Conservation (phyloP, 2,113 vertebrate species). For the Peromyscus maniculatus region DNA sequence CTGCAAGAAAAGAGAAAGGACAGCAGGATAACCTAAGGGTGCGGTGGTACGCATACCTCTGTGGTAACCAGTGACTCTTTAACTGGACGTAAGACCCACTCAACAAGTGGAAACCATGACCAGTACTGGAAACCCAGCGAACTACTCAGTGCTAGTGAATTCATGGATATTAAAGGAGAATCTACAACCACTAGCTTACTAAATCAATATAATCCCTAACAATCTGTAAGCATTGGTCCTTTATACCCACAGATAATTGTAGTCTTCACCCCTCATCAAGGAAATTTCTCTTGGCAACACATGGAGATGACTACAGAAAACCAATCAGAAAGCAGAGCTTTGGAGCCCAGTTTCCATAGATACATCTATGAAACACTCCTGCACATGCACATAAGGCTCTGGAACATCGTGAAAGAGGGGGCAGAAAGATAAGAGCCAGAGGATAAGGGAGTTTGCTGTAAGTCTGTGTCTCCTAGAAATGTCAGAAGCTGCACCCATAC, state of each 20-base stretch:
- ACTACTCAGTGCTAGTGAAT: background rate
- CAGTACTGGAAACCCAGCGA: background rate
- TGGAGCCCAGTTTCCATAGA: background rate
- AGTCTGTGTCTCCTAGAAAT: background rate
- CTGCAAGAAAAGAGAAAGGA: background rate
- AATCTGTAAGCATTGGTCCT: background rate
- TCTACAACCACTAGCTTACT: background rate
- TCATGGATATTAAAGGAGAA: background rate
- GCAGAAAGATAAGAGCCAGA: background rate
- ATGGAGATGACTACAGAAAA: background rate
- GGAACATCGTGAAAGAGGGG: background rate
- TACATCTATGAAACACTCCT: background rate
- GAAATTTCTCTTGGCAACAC: background rate
- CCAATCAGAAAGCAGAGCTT: background rate
- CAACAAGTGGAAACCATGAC: background rate
- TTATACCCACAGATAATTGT: background rate
- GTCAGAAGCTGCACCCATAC: background rate
- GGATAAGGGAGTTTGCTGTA: background rate
- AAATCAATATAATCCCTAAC: background rate
- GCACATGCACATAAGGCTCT: background rate
- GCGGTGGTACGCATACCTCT: background rate
- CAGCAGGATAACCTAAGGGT: background rate
- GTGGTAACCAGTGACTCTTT: background rate
- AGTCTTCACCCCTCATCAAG: background rate
- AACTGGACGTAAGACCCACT: fast-evolving